These are phyloP conservation scores for Microtus richardsoni DNA, from an alignment of 2,113 vertebrate genomes.

Conservation along the genomic window DNA sequence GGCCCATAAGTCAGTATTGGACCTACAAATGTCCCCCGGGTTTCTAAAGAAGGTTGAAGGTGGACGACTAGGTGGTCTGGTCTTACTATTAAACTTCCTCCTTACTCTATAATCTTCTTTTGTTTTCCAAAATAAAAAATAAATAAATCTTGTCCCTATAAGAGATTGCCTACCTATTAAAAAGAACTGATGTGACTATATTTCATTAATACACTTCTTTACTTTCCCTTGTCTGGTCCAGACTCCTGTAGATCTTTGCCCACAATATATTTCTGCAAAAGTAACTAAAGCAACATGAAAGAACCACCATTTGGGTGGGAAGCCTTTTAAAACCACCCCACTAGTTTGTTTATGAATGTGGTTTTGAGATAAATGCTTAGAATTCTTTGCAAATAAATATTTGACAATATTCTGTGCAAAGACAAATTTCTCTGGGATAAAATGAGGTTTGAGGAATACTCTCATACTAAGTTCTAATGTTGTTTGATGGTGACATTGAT, in stretches of 20 bases:
- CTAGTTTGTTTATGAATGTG: conserved; percentile 68
- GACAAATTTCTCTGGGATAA: conserved; percentile 58
- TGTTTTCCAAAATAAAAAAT: not conserved
- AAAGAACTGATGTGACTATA: conserved; percentile 1
- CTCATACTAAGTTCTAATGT: not conserved
- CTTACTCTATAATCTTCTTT: not conserved
- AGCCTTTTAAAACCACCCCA: conserved; percentile 54
- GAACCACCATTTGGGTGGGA: conserved; percentile 37
- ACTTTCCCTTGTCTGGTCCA: not conserved
- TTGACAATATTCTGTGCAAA: conserved; percentile 58
- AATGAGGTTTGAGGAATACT: conserved; percentile 62
- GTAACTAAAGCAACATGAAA: conserved; percentile 64
- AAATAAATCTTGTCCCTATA: not conserved
- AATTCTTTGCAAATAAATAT: conserved; percentile 75
- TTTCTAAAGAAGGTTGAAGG: conserved; percentile 6
- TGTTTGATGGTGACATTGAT: conserved; percentile 36
- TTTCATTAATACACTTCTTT: not conserved
- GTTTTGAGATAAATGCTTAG: conserved; percentile 63
- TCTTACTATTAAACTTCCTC: not conserved
- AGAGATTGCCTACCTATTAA: not conserved
- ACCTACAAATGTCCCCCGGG: not conserved
- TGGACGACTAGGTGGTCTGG: not conserved
- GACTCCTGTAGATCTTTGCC: conserved; percentile 25
- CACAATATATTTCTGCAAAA: conserved; percentile 30
- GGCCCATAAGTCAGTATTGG: not conserved